Evolutionary conservation across 2,113 vertebrate genomes (phyloP), one percentile per base, ranked within the genome.

Genomic region (Choloepus hoffmanni): DNA sequence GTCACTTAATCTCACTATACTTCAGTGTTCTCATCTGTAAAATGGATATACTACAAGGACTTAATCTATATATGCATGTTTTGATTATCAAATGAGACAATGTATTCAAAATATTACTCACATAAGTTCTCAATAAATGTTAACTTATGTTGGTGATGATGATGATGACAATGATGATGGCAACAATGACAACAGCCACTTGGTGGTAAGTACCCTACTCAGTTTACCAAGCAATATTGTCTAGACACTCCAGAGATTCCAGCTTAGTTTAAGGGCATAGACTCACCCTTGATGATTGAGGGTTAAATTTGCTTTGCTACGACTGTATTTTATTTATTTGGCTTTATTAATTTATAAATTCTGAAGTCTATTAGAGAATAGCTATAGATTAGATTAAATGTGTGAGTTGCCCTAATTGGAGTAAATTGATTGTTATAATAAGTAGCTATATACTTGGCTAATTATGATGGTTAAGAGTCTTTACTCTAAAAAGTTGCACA

Each of bases 401-500:
- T 30, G 24, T 10, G 6, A 67, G 11, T 90, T 81, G 68, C 3
- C 24, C 16, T 83, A 95, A 92, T 5, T 88, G 45, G 62, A 53
- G 33, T 89, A 82, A 85, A 89, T 77, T 12, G 23, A 15, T 77
- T 86, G 33, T 78, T 86, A 55, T 82, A 77, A 92, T n/a, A 89
- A 96, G 40, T 36, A 90, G 60, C 8, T 85, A 73, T 60, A 67
- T 62, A 78, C n/a, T 93, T 85, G 26, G 10, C 19, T 86, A 86
- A 89, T 92, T 89, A 84, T 84, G 45, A 62, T 16, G 11, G 40
- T 78, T 76, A 82, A 89, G 13, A 85, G 62, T 14, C 43, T 76
- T 94, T 82, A 63, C 13, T 92, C 94, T 53, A 23, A 86, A 81
- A 90, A 92, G 60, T 55, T 92, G 28, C 9, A 67, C 55, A 19